phyloP scores from a whole-genome alignment of 2,888 invertebrate species.

The Xanthorhoe designata region DNA sequence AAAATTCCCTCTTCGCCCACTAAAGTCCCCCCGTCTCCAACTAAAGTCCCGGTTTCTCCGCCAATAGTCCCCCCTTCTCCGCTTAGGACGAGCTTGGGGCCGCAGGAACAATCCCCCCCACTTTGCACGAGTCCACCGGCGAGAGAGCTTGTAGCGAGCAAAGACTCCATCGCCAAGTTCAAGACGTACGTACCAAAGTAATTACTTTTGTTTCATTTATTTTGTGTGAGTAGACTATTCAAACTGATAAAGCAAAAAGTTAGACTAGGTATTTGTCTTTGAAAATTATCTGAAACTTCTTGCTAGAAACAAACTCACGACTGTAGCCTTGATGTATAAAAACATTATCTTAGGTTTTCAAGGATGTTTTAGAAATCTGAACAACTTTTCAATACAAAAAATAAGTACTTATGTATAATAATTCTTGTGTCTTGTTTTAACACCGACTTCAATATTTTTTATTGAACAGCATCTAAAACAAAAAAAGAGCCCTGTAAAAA shows the following conservation, averaged over 20 bases:
- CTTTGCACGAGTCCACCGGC: constrained; percentile 76
- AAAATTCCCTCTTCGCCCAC: constrained; percentile 39
- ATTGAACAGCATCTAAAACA: too few relatives aligned
- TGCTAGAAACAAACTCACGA: too few relatives aligned
- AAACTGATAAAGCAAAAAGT: background rate
- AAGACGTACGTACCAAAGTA: constrained; percentile 73
- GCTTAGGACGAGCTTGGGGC: constrained; percentile 45
- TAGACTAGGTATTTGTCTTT: background rate
- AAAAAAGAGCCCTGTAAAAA: background rate
- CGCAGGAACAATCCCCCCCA: constrained; percentile 72
- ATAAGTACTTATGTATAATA: background rate
- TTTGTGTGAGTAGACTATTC: constrained; percentile 31
- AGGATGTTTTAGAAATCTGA: background rate
- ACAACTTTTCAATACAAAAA: background rate
- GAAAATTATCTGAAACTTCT: too few relatives aligned
- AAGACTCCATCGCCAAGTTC: constrained; percentile 76
- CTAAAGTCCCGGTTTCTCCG: constrained; percentile 50
- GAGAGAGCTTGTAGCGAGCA: constrained; percentile 68
- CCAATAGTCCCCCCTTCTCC: constrained; percentile 51
- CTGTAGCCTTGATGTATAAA: too few relatives aligned
- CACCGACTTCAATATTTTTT: too few relatives aligned
- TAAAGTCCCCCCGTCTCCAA: constrained; percentile 51
- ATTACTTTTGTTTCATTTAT: constrained; percentile 17
- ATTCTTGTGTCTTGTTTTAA: too few relatives aligned
- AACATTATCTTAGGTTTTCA: background rate